These are phyloP conservation scores for Lymantria monacha DNA, from an alignment of 2,888 invertebrate species.

Conservation along the genomic window DNA sequence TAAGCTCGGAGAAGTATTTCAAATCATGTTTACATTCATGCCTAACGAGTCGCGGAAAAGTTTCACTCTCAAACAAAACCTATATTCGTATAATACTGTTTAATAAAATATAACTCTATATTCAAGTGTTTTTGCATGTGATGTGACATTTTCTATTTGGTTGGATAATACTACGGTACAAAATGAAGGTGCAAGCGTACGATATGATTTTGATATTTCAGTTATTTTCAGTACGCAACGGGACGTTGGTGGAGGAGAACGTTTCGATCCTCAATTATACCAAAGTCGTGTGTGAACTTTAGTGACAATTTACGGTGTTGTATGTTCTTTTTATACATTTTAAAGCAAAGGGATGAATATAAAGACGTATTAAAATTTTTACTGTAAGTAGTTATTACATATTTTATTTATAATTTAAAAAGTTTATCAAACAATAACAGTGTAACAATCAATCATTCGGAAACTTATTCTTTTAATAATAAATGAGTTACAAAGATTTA, in stretches of 20 bases:
- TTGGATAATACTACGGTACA: slow-evolving; percentile 70
- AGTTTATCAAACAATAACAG: neutral
- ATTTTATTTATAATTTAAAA: neutral
- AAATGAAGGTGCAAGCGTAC: slow-evolving; percentile 42
- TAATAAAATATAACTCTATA: slow-evolving; percentile 21
- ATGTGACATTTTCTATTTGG: slow-evolving; percentile 23
- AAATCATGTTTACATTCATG: slow-evolving; percentile 41
- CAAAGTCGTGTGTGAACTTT: slow-evolving; percentile 48
- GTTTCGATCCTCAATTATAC: slow-evolving; percentile 35
- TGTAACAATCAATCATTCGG: slow-evolving; percentile 3
- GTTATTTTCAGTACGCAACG: slow-evolving; percentile 50
- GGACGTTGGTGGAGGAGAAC: slow-evolving; percentile 38
- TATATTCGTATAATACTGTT: slow-evolving; percentile 27
- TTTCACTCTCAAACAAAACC: slow-evolving; percentile 33
- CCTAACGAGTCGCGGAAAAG: slow-evolving; percentile 50
- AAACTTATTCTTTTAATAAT: slow-evolving; percentile 1
- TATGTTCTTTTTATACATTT: slow-evolving; percentile 32
- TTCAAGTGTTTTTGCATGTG: slow-evolving; percentile 8
- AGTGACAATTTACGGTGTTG: slow-evolving; percentile 33
- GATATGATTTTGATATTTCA: slow-evolving; percentile 45
- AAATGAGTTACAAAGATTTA: neutral
- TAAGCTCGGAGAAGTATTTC: slow-evolving; percentile 41
- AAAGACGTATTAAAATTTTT: slow-evolving; percentile 3
- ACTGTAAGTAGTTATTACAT: slow-evolving; percentile 22
- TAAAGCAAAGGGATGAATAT: slow-evolving; percentile 28